Evolutionary conservation across 2,888 invertebrate genomes (phyloP), one percentile per base, ranked within the genome.

Genomic region (Drosophila pseudotalamancana): DNA sequence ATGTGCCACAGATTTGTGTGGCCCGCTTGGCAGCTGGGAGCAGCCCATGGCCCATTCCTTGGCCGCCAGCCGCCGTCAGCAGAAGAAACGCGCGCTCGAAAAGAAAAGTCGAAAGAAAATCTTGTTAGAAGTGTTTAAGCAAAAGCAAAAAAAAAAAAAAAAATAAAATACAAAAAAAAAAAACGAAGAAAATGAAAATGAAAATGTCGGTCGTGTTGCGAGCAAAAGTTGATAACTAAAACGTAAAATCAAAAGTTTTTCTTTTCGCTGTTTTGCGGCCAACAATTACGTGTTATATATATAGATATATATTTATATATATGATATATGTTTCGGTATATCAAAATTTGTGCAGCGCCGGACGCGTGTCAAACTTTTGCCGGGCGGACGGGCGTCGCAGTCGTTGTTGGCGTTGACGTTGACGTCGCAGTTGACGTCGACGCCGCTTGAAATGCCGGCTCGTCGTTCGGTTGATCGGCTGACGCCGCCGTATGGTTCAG

Each of bases 21-120:
- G 54, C 42, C 55, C 64, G 66, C 59, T 37, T 84, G 75, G 87
- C 87, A 75, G 75, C 79, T 74, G 87, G 64, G 66, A 79, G 49
- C 67, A 46, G 72, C 65, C 73, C 64, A 68, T 53, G 78, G 85
- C 46, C 81, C 81, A 81, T 81, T 87, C 85, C 87, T 63, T 69
- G 79, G 75, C 72, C 72, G 87, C 75, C 82, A 82, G 68, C 60
- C 59, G 76, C 66, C 62, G 74, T 53, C 70, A 53, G 39, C 78
- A 54, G 71, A 60, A 66, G 68, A 57, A 78, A 62, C 87, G 87
- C 77, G 63, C 77, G 80, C 65, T 55, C 45, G 49, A 16, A 9
- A 42, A 43, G 40, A 42, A 19, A 55, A 46, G 21, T 21, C 42
- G 43, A 46, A 32, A 32, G 29, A 29, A 40, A 43, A 32, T 39